Evolutionary conservation across 2,888 invertebrate species (phyloP).

Genomic region (Tipula helvola): DNA sequence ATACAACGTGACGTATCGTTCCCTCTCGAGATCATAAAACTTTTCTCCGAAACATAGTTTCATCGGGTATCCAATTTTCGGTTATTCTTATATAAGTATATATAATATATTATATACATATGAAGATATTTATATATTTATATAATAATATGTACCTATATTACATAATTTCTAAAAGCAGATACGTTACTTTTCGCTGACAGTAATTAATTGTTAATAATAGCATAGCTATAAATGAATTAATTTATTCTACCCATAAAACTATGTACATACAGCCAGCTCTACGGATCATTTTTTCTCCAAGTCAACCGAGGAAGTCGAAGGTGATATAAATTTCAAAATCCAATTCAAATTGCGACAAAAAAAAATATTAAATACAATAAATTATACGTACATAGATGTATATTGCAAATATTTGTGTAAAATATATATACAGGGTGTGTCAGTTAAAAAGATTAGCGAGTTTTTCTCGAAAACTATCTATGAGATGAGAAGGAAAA

Average conservation of each 20-base stretch:
- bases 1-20: too few relatives aligned
- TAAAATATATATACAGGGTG: too few relatives aligned
- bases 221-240: neutral
- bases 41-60: too few relatives aligned
- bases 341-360: neutral
- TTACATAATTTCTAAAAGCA: neutral
- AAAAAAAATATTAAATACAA: neutral
- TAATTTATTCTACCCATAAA: slow-evolving; percentile 4
- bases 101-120: neutral
- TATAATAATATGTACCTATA: neutral
- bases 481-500: too few relatives aligned
- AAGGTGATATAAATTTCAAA: slow-evolving; percentile 17
- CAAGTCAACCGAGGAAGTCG: slow-evolving; percentile 19
- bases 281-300: slow-evolving; percentile 20
- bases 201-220: neutral
- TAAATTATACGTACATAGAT: too few relatives aligned
- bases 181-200: neutral
- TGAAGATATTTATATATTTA: neutral
- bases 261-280: slow-evolving; percentile 18
- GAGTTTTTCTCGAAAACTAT: too few relatives aligned
- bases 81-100: neutral
- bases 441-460: too few relatives aligned
- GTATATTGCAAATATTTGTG: too few relatives aligned
- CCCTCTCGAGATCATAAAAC: too few relatives aligned
- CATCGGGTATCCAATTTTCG: too few relatives aligned